phyloP scores from a whole-genome alignment of 1,140 invertebrate species.

The Dendroctonus valens region DNA sequence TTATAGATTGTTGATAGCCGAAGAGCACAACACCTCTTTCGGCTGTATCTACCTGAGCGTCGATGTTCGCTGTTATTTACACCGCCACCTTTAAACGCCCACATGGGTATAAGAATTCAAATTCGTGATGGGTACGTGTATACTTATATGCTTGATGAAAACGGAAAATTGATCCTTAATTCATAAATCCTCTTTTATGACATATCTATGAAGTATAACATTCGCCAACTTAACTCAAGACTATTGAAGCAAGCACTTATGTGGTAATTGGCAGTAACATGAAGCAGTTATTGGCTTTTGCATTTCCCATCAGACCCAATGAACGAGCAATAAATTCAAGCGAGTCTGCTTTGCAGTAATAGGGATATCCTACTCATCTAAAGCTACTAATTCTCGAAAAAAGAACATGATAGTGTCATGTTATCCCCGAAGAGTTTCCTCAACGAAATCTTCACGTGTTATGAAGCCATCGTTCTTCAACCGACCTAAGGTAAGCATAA shows the following conservation, averaged over 20 bases:
- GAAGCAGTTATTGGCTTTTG: too few species aligned
- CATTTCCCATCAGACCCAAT: too few species aligned
- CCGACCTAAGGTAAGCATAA: conserved; percentile 4
- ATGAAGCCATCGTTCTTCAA: conserved; percentile 8
- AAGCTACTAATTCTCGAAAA: conserved; percentile 35
- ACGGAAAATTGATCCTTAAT: too few species aligned
- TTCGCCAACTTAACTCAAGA: too few species aligned
- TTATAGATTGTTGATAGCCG: conserved; percentile 49
- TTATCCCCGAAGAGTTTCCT: conserved; percentile 29
- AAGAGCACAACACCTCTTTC: conserved; percentile 35
- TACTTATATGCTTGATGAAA: too few species aligned
- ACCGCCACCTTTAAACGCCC: conserved; percentile 36
- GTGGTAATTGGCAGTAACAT: too few species aligned
- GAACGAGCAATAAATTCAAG: too few species aligned
- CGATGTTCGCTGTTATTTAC: conserved; percentile 30
- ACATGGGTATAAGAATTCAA: conserved; percentile 31
- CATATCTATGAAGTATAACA: too few species aligned
- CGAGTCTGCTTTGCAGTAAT: conserved; percentile 10
- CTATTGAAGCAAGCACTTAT: too few species aligned
- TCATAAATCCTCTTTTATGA: too few species aligned
- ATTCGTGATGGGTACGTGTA: not conserved
- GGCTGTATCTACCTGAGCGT: conserved; percentile 31
- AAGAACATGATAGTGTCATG: conserved; percentile 37
- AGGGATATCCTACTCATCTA: conserved; percentile 35
- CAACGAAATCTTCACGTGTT: conserved; percentile 6